Percentiles rank a stretch among this genome's conserved stretches.
phyloP scores from a whole-genome alignment of 1,140 invertebrate genomes.

The Bombus huntii region DNA sequence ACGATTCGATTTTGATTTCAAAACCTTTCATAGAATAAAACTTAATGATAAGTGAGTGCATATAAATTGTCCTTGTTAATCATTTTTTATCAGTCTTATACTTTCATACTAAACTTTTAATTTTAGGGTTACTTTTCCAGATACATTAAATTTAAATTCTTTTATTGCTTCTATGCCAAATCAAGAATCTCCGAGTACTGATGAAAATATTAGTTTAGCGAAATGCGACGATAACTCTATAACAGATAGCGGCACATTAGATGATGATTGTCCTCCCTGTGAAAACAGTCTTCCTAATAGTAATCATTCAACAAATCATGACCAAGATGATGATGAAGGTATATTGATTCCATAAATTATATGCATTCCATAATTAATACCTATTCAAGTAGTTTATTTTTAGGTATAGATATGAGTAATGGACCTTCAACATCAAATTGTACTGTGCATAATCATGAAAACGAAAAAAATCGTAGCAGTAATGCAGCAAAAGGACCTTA shows the following conservation, averaged over 20 bases:
- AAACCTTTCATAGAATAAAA: conserved; percentile 93
- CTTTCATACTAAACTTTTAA: conserved; percentile 32
- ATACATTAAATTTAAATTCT: conserved; percentile 91
- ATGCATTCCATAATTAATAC: conserved; percentile 3
- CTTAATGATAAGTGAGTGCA: conserved; percentile 92
- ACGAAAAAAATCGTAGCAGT: conserved; percentile 82
- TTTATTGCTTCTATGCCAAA: conserved; percentile 84
- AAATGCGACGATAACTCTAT: conserved; percentile 87
- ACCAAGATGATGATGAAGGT: conserved; percentile 82
- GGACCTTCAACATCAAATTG: conserved; percentile 73
- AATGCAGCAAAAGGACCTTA: conserved; percentile 86
- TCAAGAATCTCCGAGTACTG: conserved; percentile 77
- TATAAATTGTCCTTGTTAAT: background rate
- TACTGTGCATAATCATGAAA: conserved; percentile 76
- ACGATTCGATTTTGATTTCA: conserved; percentile 96
- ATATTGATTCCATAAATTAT: conserved; percentile 3
- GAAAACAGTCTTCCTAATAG: conserved; percentile 75
- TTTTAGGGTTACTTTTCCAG: conserved; percentile 92
- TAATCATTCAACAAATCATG: conserved; percentile 73
- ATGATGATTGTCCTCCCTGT: conserved; percentile 85
- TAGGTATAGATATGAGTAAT: conserved; percentile 86
- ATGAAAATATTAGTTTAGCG: conserved; percentile 79
- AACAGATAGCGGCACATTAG: conserved; percentile 88
- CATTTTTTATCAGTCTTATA: background rate
- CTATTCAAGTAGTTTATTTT: conserved; percentile 18